phyloP scores from a whole-genome alignment of 2,888 invertebrate species.

The Lysandra coridon region DNA sequence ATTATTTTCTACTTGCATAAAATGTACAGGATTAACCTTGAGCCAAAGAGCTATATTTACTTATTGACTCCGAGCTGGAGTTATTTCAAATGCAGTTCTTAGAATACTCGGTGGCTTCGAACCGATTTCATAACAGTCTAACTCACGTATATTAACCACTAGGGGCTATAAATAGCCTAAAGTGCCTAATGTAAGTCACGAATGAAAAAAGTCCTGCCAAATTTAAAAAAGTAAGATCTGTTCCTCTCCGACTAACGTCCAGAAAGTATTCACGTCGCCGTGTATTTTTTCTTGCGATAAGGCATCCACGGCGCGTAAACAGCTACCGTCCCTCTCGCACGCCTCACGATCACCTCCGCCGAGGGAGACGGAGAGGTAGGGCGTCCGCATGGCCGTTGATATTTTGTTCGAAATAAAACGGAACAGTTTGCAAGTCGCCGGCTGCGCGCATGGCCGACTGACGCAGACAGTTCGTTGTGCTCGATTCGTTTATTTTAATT shows the following conservation, averaged over 20 bases:
- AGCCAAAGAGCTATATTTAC: slow-evolving; percentile 33
- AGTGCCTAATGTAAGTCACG: slow-evolving; percentile 45
- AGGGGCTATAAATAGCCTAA: slow-evolving; percentile 60
- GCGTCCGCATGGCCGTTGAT: slow-evolving; percentile 73
- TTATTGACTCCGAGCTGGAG: slow-evolving; percentile 31
- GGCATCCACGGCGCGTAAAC: slow-evolving; percentile 57
- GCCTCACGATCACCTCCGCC: slow-evolving; percentile 50
- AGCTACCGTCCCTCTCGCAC: slow-evolving; percentile 58
- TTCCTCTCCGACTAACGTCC: slow-evolving; percentile 71
- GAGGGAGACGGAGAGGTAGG: slow-evolving; percentile 73
- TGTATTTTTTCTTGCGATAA: slow-evolving; percentile 76
- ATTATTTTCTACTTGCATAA: neutral
- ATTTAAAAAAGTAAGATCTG: slow-evolving; percentile 67
- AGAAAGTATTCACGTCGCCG: slow-evolving; percentile 72
- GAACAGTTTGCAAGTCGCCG: slow-evolving; percentile 80
- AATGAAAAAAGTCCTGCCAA: slow-evolving; percentile 71
- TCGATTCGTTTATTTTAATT: slow-evolving; percentile 66
- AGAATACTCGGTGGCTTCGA: slow-evolving; percentile 29
- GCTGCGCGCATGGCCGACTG: slow-evolving; percentile 71
- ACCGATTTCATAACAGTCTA: slow-evolving; percentile 24
- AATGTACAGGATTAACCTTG: slow-evolving; percentile 35
- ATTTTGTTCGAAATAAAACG: slow-evolving; percentile 70
- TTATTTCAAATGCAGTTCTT: slow-evolving; percentile 34
- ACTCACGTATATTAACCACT: slow-evolving; percentile 1
- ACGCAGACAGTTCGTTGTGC: slow-evolving; percentile 69